Evolutionary conservation across 2,113 vertebrate genomes (phyloP), one percentile per base, ranked within the genome.

Genomic region (Rhipidura dahli): DNA sequence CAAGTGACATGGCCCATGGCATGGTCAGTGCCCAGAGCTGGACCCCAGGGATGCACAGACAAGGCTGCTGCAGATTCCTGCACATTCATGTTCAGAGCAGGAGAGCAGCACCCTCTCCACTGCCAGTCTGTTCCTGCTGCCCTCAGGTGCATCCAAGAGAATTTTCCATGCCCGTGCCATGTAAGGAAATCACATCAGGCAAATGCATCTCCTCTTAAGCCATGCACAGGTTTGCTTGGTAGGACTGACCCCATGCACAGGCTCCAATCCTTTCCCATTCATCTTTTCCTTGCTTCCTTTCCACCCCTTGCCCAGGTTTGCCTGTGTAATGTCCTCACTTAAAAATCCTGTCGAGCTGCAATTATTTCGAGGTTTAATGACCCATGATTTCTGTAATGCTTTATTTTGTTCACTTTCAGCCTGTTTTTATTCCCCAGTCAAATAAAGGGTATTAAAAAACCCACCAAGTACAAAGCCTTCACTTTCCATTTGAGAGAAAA

Each of bases 361-460:
- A 87, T 94, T 96, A 96, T 96, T 96, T 92, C 0, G 6, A 89
- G 87, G 53, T 80, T 91, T 97, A 96, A 96, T 97, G 96, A 92
- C 63, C 83, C 73, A 8, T 83, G 89, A 80, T 80, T 95, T 93
- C 92, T 87, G 51, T 94, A 95, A 78, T 92, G 77, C 60, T 76
- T 91, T 84, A 72, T 94, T 90, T 96, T 83, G 60, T 90, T 95
- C 91, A 60, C 70, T 95, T 96, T 90, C 94, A 96, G 95, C 94
- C 66, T 82, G 81, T 92, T 97, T 96, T 92, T 95, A 93, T 93
- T 96, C 94, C 94, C 94, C 69, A 95, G 35, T 82, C 91, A 82
- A 96, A 94, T 96, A 85, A 76, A 71, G 40, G 44, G 51, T 90
- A 89, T 93, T 90, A 95, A 89, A 95, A 95, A 95, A 23, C 24